Evolutionary conservation across 2,888 invertebrate genomes (phyloP).

Genomic region (Heliconius erato): DNA sequence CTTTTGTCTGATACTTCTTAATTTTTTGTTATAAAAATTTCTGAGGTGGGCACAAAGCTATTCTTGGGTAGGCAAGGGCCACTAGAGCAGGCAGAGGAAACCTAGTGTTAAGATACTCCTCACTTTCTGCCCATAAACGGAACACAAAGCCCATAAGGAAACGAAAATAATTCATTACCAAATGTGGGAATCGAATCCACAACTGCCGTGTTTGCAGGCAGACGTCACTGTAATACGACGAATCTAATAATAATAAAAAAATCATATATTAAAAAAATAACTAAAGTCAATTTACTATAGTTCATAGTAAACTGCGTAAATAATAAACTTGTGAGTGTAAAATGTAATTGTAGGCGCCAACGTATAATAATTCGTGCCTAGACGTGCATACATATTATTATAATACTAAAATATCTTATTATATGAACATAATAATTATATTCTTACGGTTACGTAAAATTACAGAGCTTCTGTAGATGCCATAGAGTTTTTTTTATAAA

Average conservation of each 20-base stretch:
- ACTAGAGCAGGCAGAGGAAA: too few relatives aligned
- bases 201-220: neutral
- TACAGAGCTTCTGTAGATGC: neutral
- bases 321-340: slow-evolving; percentile 16
- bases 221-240: neutral
- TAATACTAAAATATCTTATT: neutral
- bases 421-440: neutral
- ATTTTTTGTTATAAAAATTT: too few relatives aligned
- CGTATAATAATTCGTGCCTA: slow-evolving; percentile 37
- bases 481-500: neutral
- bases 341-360: slow-evolving; percentile 35
- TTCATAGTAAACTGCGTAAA: neutral
- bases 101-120: too few relatives aligned
- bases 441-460: slow-evolving; percentile 1
- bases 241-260: neutral
- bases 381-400: slow-evolving; percentile 11
- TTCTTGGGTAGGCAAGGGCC: too few relatives aligned
- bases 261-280: neutral
- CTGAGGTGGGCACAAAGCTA: too few relatives aligned
- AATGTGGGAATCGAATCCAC: too few relatives aligned
- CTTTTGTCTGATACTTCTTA: too few relatives aligned
- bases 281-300: neutral
- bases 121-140: too few relatives aligned
- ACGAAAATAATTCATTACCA: too few relatives aligned
- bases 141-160: too few relatives aligned